phyloP scores from a whole-genome alignment of 2,113 vertebrate species.

The Puntigrus tetrazona region DNA sequence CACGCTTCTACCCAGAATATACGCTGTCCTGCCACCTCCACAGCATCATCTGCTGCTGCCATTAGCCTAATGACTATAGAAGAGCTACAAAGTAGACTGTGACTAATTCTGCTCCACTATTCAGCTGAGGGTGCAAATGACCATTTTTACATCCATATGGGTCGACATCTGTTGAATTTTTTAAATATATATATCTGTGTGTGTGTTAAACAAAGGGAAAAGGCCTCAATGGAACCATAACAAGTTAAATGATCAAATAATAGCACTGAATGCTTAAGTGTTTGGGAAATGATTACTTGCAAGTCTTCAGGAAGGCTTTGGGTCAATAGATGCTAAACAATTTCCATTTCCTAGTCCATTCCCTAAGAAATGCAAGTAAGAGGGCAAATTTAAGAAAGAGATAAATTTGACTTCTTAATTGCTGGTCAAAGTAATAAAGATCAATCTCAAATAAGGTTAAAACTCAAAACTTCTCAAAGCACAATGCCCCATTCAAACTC shows the following conservation, averaged over 20 bases:
- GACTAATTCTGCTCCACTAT: slow-evolving; percentile 54
- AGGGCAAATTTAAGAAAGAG: too few species aligned
- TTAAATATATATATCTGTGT: background rate
- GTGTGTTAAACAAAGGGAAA: background rate
- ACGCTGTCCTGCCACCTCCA: slow-evolving; percentile 39
- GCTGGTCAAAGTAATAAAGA: slow-evolving; percentile 35
- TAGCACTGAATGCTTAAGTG: background rate
- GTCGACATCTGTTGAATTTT: slow-evolving; percentile 29
- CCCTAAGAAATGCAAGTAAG: background rate
- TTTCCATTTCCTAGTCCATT: background rate
- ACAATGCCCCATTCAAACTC: slow-evolving; percentile 34
- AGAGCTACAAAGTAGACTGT: slow-evolving; percentile 53
- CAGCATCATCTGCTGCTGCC: slow-evolving; percentile 53
- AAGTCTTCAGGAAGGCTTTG: background rate
- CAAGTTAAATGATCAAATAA: background rate
- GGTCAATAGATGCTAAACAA: background rate
- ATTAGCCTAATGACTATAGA: slow-evolving; percentile 58
- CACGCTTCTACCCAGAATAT: slow-evolving; percentile 37
- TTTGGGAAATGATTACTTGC: background rate
- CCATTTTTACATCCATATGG: slow-evolving; percentile 47
- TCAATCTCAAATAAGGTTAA: background rate
- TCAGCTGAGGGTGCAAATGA: slow-evolving; percentile 53
- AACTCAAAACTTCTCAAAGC: slow-evolving; percentile 24
- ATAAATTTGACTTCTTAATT: slow-evolving; percentile 26
- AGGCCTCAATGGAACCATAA: background rate